Evolutionary conservation across 2,113 vertebrate genomes (phyloP).

Genomic region (Percina caprodes): DNA sequence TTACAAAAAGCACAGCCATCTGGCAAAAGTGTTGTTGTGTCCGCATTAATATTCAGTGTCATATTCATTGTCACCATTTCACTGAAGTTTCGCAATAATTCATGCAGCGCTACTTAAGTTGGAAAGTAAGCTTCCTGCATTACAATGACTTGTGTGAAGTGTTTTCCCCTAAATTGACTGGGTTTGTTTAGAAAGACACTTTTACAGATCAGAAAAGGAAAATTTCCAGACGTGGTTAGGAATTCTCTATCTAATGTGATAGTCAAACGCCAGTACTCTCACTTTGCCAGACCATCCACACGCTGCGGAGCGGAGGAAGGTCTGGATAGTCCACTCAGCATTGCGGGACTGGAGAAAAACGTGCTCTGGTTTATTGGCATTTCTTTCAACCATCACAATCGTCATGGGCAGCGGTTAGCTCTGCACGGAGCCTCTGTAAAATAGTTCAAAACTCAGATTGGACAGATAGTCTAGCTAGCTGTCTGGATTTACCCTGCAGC

Average conservation of each 20-base stretch:
- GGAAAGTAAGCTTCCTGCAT: not conserved
- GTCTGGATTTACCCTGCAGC: too few relatives aligned
- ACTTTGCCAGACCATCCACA: too few relatives aligned
- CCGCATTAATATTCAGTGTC: constrained; percentile 27
- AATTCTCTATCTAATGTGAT: not conserved
- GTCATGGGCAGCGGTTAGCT: too few relatives aligned
- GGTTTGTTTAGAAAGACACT: not conserved
- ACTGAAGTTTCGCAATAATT: constrained; percentile 6
- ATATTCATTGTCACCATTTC: constrained; percentile 20
- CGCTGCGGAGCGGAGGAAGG: too few relatives aligned
- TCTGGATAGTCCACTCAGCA: too few relatives aligned
- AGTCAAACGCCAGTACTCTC: too few relatives aligned
- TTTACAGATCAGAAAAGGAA: not conserved
- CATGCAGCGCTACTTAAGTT: not conserved
- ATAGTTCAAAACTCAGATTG: too few relatives aligned
- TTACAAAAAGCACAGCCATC: not conserved
- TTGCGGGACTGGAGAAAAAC: too few relatives aligned
- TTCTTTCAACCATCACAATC: too few relatives aligned
- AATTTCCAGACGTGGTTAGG: not conserved
- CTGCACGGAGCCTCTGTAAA: too few relatives aligned
- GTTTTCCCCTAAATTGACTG: not conserved
- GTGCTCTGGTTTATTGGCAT: too few relatives aligned
- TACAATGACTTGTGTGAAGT: not conserved
- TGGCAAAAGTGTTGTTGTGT: not conserved
- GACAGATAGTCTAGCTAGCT: too few relatives aligned